A percentile compares a stretch with the other conserved stretches of the same genome.
Evolutionary conservation across 2,113 vertebrate species (phyloP).

Genomic region (Sylvia atricapilla): DNA sequence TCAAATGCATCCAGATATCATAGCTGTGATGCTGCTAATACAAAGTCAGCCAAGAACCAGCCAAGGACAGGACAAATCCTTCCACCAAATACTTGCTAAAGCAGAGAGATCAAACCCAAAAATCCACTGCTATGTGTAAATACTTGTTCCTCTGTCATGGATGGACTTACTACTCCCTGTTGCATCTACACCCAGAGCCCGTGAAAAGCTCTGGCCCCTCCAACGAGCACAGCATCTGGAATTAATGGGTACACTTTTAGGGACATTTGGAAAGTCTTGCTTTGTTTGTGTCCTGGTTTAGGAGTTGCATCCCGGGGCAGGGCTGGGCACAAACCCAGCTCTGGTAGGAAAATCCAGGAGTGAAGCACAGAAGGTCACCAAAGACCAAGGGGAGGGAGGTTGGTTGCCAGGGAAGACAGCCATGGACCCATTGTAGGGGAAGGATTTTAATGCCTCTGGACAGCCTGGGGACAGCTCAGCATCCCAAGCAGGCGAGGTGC

Average conservation of each 20-base stretch:
- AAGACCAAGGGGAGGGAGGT: background rate
- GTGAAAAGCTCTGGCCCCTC: background rate
- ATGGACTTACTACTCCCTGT: background rate
- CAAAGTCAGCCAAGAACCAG: background rate
- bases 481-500: background rate
- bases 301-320: background rate
- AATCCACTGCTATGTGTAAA: background rate
- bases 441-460: background rate
- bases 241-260: background rate
- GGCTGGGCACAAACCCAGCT: background rate
- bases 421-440: accelerated
- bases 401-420: background rate
- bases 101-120: background rate
- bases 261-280: background rate
- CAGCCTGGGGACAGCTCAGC: background rate
- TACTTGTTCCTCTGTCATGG: background rate
- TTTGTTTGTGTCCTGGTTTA: background rate
- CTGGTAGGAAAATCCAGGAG: background rate
- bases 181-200: background rate
- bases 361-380: background rate
- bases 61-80: background rate
- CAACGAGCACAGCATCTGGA: background rate
- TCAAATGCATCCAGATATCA: background rate
- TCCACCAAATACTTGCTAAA: background rate
- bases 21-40: background rate